Conservation (phyloP, 2,888 invertebrate species). For the Lymantria dispar region DNA sequence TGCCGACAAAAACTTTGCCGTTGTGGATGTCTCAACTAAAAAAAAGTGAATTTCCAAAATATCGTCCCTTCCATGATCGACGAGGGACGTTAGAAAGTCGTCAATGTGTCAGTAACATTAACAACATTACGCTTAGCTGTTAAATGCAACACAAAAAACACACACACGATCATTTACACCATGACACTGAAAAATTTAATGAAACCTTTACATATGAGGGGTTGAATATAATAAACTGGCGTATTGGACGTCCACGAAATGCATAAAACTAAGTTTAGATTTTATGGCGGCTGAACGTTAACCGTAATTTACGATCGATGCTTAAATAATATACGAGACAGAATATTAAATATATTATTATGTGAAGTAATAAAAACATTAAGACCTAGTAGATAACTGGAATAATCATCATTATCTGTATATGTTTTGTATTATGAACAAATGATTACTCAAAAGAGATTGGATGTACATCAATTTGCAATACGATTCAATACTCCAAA, state of each 20-base stretch:
- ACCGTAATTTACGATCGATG: background rate
- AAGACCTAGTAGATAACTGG: no score
- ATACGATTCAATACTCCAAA: no score
- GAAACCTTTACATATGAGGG: slow-evolving; percentile 6
- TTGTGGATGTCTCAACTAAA: slow-evolving; percentile 29
- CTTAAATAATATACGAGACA: background rate
- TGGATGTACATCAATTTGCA: no score
- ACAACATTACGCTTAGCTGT: slow-evolving; percentile 19
- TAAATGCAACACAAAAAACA: slow-evolving; percentile 18
- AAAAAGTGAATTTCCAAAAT: slow-evolving; percentile 24
- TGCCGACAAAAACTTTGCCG: slow-evolving; percentile 39
- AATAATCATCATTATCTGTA: no score
- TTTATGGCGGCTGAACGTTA: slow-evolving; percentile 31
- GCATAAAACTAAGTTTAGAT: slow-evolving; percentile 17
- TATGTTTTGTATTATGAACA: no score
- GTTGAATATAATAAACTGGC: slow-evolving; percentile 14
- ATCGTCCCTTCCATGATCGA: slow-evolving; percentile 24
- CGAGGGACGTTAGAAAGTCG: slow-evolving; percentile 38
- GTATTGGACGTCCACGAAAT: slow-evolving; percentile 1
- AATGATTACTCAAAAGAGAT: no score
- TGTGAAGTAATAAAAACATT: background rate
- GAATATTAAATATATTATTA: background rate
- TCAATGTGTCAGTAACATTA: slow-evolving; percentile 27
- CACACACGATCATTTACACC: slow-evolving; percentile 3
- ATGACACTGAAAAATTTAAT: slow-evolving; percentile 6